Conservation (phyloP, 2,113 vertebrate species). For the Chionodraco myersi region DNA sequence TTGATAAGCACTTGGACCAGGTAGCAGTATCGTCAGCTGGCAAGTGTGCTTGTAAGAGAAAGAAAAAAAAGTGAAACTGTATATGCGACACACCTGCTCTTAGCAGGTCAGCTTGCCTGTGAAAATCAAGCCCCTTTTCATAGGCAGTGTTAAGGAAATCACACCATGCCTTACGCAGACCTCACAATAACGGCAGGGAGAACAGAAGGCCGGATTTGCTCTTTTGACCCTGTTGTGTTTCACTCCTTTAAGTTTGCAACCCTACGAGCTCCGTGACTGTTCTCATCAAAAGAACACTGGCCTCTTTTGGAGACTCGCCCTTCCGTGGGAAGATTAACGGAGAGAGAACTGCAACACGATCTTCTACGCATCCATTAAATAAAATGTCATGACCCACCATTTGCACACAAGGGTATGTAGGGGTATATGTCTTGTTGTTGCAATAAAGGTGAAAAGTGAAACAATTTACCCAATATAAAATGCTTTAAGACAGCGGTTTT, state of each 20-base stretch:
- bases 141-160: conserved; percentile 66
- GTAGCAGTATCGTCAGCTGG: conserved; percentile 57
- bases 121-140: conserved; percentile 81
- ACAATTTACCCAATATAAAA: neutral
- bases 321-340: conserved; percentile 69
- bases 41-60: conserved; percentile 50
- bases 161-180: conserved; percentile 59
- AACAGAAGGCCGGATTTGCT: conserved; percentile 75
- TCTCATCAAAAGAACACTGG: conserved; percentile 54
- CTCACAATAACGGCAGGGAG: conserved; percentile 67
- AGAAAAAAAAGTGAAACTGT: conserved; percentile 75
- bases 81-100: conserved; percentile 85
- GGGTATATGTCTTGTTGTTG: neutral
- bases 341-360: conserved; percentile 64
- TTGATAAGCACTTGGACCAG: conserved; percentile 39
- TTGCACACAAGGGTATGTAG: conserved; percentile 19
- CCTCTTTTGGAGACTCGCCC: conserved; percentile 61
- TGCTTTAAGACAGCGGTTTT: neutral
- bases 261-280: conserved; percentile 43
- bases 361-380: conserved; percentile 31
- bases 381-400: conserved; percentile 32
- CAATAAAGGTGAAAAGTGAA: neutral
- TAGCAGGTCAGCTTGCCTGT: conserved; percentile 76
- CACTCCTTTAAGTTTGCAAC: conserved; percentile 61
- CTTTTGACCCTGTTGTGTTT: conserved; percentile 72